Evolutionary conservation across 2,888 invertebrate species (phyloP).

Genomic region (Leptinotarsa rubiginosa): DNA sequence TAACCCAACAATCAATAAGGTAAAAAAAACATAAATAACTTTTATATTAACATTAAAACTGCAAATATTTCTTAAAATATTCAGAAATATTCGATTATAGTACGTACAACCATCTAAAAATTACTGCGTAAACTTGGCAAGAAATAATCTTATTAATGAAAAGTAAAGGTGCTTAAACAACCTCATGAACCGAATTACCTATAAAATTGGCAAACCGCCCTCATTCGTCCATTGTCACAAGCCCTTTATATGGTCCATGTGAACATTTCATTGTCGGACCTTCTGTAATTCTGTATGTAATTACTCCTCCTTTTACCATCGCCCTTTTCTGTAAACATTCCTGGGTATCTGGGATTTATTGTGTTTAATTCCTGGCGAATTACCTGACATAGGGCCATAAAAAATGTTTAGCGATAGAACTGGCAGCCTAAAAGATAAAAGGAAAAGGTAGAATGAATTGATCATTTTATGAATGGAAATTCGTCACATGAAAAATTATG

Average conservation of each 20-base stretch:
- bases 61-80: too few species aligned
- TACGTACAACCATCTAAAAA: too few species aligned
- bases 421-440: conserved; percentile 1
- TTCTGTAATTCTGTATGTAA: conserved; percentile 38
- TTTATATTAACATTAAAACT: too few species aligned
- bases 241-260: conserved; percentile 21
- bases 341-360: conserved; percentile 44
- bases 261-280: conserved; percentile 38
- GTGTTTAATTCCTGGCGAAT: conserved; percentile 39
- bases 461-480: not conserved
- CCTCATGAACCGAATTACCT: not conserved
- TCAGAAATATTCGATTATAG: too few species aligned
- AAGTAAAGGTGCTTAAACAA: not conserved
- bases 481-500: not conserved
- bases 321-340: conserved; percentile 44
- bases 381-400: conserved; percentile 26
- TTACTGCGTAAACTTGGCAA: too few species aligned
- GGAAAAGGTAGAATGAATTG: not conserved
- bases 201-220: conserved; percentile 10
- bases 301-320: conserved; percentile 43
- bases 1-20: too few species aligned
- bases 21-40: too few species aligned
- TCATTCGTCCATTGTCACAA: conserved; percentile 5
- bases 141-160: not conserved
- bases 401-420: conserved; percentile 1